A percentile compares a stretch with the other conserved stretches of the same genome.
Evolutionary conservation across 2,113 vertebrate genomes (phyloP).

Genomic region (Sula dactylatra): DNA sequence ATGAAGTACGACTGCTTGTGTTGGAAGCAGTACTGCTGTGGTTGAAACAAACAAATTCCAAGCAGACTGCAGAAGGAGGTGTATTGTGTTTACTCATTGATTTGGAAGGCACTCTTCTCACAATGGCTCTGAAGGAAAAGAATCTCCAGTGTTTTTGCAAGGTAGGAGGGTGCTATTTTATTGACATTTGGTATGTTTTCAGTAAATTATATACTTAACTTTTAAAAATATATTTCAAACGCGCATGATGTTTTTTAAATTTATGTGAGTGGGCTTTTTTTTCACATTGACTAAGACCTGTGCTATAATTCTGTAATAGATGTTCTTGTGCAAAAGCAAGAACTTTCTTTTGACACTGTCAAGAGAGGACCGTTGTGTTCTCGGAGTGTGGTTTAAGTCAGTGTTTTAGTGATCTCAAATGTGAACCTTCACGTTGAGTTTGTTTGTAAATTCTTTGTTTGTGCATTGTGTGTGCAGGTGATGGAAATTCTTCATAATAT

Average conservation of each 20-base stretch:
- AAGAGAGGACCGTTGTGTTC: neutral
- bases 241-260: neutral
- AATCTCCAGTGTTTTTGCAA: conserved; percentile 87
- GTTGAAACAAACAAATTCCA: conserved; percentile 43
- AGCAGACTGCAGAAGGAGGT: neutral
- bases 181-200: neutral
- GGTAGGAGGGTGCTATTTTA: conserved; percentile 65
- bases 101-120: conserved; percentile 73
- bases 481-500: conserved; percentile 80
- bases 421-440: neutral
- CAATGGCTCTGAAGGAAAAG: conserved; percentile 80
- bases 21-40: conserved; percentile 78
- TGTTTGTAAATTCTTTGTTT: neutral
- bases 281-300: neutral
- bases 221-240: neutral
- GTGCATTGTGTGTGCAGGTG: conserved; percentile 70
- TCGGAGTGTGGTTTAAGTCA: neutral
- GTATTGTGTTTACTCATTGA: conserved; percentile 54
- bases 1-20: conserved; percentile 83
- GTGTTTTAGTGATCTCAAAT: neutral
- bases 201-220: neutral
- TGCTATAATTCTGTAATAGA: neutral
- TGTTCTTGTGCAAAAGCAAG: neutral
- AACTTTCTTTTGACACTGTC: neutral
- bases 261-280: neutral